These are phyloP conservation scores for Lysandra bellargus DNA, from an alignment of 2,888 invertebrate genomes.

Conservation along the genomic window DNA sequence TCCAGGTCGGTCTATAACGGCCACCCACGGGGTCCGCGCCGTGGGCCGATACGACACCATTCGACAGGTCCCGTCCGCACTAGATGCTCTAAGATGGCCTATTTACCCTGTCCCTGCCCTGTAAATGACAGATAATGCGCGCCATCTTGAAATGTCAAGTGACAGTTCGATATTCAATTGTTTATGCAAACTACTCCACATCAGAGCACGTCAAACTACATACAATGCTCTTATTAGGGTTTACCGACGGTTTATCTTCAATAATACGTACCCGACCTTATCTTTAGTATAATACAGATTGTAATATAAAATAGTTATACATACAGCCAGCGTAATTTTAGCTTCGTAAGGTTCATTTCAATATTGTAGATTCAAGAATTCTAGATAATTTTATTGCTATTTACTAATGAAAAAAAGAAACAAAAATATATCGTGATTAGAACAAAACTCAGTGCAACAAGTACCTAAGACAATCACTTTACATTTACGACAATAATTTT, in stretches of 20 bases:
- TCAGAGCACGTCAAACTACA: not conserved
- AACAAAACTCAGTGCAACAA: not conserved
- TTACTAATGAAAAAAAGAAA: too few relatives aligned
- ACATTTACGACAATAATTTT: too few relatives aligned
- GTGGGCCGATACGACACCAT: constrained; percentile 13
- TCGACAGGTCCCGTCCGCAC: constrained; percentile 6
- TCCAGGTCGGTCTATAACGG: not conserved
- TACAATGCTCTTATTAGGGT: not conserved
- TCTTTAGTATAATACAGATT: not conserved
- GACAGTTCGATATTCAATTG: constrained; percentile 3
- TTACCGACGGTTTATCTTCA: not conserved
- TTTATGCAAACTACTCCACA: constrained; percentile 5
- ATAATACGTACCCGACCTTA: not conserved
- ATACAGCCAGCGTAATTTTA: not conserved
- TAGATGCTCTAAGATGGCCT: not conserved
- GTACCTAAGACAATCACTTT: not conserved
- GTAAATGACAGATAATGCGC: not conserved
- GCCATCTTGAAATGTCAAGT: constrained; percentile 8
- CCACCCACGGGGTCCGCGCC: not conserved
- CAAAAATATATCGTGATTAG: not conserved
- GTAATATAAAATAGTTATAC: too few relatives aligned
- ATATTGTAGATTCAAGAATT: not conserved
- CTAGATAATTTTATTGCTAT: not conserved
- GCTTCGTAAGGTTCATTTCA: not conserved
- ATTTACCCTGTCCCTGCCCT: not conserved